These are phyloP conservation scores for Cottoperca gobio DNA, from an alignment of 2,797 vertebrate species.

Conservation along the genomic window DNA sequence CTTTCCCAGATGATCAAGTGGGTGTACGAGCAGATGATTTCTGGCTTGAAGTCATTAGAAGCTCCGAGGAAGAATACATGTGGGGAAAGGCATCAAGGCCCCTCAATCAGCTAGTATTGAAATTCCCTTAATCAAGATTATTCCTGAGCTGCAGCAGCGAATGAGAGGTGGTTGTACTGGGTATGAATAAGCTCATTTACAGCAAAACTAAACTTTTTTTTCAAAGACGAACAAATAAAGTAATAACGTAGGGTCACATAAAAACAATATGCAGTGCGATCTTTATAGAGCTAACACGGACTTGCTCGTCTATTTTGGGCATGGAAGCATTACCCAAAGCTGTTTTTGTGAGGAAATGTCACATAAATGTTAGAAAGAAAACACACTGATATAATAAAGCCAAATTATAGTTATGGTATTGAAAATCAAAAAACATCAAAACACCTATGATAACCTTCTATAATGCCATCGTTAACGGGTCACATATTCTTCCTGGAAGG, in stretches of 20 bases:
- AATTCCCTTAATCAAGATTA: too few relatives aligned
- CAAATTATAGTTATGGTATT: background rate
- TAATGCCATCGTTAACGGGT: background rate
- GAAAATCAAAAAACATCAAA: background rate
- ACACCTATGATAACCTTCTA: background rate
- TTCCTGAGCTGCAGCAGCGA: background rate
- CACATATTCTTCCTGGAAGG: background rate
- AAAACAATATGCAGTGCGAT: background rate
- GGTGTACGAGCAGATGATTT: background rate
- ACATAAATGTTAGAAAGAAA: background rate
- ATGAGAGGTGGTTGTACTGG: background rate
- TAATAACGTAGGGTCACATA: background rate
- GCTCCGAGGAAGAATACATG: background rate
- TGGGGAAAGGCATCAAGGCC: background rate
- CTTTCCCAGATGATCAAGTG: conserved; percentile 13
- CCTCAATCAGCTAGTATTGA: too few relatives aligned
- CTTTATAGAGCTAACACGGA: background rate
- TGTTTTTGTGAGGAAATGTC: too few relatives aligned
- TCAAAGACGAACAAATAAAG: background rate
- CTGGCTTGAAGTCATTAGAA: background rate
- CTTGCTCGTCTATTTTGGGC: background rate
- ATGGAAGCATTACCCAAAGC: too few relatives aligned
- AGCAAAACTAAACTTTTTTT: background rate
- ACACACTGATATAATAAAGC: background rate
- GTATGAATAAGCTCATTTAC: background rate